Base-by-base conservation (phyloP, 2,113 vertebrate species). In the Indri indri region DNA sequence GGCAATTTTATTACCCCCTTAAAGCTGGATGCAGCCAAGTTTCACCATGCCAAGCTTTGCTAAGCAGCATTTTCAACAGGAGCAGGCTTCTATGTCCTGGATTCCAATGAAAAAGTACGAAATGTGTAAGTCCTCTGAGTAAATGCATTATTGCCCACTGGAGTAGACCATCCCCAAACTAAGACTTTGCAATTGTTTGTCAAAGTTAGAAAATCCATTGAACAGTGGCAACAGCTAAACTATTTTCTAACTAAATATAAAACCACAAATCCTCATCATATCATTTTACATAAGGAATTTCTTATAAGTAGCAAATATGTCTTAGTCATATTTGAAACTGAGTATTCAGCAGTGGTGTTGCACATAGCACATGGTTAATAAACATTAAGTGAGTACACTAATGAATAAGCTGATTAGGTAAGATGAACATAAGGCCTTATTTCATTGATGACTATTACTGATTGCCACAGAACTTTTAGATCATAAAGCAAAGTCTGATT, bases 131-230 rank as follows among this genome's bases (percentile, higher is more conserved):
- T 34, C 37, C 32, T 63, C 6, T 61, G 0, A 63, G 34, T 17
- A 61, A 82, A 71, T 52, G 22, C 17, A 92, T 32, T 23, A n/a
- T 79, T 59, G 59, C 17, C 12, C 40, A 52, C n/a, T 66, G 3
- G 8, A 79, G 18, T 30, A 66, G 40, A 82, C 50, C 42, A 71
- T 91, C 6, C 30, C 27, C 16, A 63, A 91, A 27, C 5, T 61
- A 84, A 96, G 5, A 0, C 27, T 94, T 47, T 61, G n/a, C 10
- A 4, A 57, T 66, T 83, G 92, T 90, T 88, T 37, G 40, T 73
- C 76, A 73, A 90, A 94, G 54, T 91, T 84, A 80, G 86, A 92
- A 93, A 97, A 87, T 94, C 8, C 40, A 77, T 52, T 86, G 54
- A 84, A 91, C 12, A 63, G 20, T 70, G 37, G 37, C n/a, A 74